Percentiles rank a stretch among this genome's conserved stretches.
phyloP scores from a whole-genome alignment of 2,888 invertebrate genomes.

The Platerodrilus igneus region DNA sequence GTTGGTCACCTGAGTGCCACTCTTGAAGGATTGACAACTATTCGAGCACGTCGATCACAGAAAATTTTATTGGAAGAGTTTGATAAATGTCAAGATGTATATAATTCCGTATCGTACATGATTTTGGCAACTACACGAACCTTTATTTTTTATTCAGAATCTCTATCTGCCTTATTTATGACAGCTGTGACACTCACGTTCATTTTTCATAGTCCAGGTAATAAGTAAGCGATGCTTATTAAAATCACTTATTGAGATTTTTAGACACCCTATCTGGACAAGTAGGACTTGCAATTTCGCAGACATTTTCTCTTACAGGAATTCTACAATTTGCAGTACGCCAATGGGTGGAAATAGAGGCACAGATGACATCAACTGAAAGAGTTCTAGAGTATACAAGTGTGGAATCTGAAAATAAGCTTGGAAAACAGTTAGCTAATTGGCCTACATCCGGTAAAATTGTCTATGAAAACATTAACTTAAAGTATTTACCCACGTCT shows the following conservation, averaged over 20 bases:
- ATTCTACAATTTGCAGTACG: conserved; percentile 62
- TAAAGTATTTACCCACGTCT: conserved; percentile 67
- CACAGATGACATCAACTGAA: conserved; percentile 87
- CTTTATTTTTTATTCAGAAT: conserved; percentile 40
- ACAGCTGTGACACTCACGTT: conserved; percentile 21
- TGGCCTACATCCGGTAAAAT: conserved; percentile 73
- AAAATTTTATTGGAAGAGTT: conserved; percentile 38
- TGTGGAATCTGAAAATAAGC: conserved; percentile 43
- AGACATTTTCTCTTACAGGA: conserved; percentile 73
- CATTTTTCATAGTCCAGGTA: conserved; percentile 18
- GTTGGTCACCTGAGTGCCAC: conserved; percentile 43
- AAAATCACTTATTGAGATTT: too few species aligned
- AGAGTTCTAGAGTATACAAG: conserved; percentile 55
- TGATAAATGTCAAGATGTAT: conserved; percentile 42
- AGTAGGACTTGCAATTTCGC: conserved; percentile 76
- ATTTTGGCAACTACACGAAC: conserved; percentile 34
- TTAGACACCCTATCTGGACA: conserved; percentile 61
- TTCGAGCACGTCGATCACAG: conserved; percentile 41
- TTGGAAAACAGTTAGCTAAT: conserved; percentile 52
- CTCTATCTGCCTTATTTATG: conserved; percentile 35
- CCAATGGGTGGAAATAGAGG: conserved; percentile 78
- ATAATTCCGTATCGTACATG: conserved; percentile 41
- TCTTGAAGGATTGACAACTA: conserved; percentile 42
- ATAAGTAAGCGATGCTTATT: neutral
- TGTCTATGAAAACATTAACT: conserved; percentile 60